Evolutionary conservation across 2,113 vertebrate genomes (phyloP).

Genomic region (Coracopsis vasa): DNA sequence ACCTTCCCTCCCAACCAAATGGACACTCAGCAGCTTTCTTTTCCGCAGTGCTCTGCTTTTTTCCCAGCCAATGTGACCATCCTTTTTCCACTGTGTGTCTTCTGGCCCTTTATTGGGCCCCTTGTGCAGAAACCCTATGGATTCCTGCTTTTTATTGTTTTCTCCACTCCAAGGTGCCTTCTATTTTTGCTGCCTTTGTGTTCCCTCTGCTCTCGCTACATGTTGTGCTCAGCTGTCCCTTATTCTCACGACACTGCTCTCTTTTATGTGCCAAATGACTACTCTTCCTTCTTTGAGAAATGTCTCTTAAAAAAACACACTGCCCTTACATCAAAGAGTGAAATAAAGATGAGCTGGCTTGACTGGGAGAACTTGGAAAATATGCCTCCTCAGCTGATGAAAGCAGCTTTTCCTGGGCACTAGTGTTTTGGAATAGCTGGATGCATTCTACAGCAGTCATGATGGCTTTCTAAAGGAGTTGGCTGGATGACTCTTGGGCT

Average conservation of each 20-base stretch:
- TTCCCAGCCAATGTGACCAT: not conserved
- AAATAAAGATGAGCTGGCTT: constrained; percentile 16
- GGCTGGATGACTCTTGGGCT: not conserved
- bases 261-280: constrained; percentile 34
- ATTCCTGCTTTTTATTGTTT: constrained; percentile 7
- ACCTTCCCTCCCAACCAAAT: not conserved
- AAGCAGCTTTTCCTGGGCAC: not conserved
- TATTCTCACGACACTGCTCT: not conserved
- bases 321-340: constrained; percentile 31
- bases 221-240: not conserved
- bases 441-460: fast-evolving
- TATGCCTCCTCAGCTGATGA: not conserved
- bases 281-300: constrained; percentile 3
- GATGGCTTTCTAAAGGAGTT: not conserved
- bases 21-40: not conserved
- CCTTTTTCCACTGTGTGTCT: not conserved
- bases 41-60: not conserved
- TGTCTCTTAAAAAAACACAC: constrained; percentile 1
- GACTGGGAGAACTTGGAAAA: constrained; percentile 10
- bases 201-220: not conserved
- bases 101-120: not conserved
- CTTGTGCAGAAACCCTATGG: not conserved
- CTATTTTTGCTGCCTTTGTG: not conserved
- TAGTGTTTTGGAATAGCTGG: not conserved
- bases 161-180: not conserved